Evolutionary conservation across 2,113 vertebrate species (phyloP), one percentile per base, ranked within the genome.

Genomic region (Sphaerodactylus townsendi): DNA sequence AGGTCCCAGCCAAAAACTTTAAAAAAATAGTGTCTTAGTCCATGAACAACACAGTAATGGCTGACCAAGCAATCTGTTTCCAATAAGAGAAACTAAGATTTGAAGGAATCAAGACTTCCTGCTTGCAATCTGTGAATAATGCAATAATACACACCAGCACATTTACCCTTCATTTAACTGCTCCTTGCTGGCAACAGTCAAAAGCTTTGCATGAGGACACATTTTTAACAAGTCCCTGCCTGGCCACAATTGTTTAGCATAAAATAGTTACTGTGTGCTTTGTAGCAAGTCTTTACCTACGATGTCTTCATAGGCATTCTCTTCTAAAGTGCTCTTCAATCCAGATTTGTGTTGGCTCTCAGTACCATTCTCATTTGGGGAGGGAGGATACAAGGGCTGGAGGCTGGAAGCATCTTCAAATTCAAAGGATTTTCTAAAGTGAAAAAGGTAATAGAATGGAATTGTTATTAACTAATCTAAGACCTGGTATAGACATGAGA

Each of bases 281-380:
- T 30, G 77, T 65, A 71, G 79, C 56, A 84, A 37, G 3, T 89
- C 78, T 98, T 98, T 96, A 99, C 99, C 98, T 92, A 98, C 97
- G 84, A 99, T 99, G 89, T 99, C 99, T 95, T 99, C 99, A 87
- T 99, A 99, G 87, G 98, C 96, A 87, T 99, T 99, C 92, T 99
- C 99, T 96, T 99, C 98, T 96, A 97, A 98, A 97, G 98, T 98
- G 98, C 97, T 98, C 96, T 99, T 99, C 85, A 97, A 97, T 96
- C 95, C 96, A 94, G 97, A 97, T 83, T 97, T 97, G 86, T 93
- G 97, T 92, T 95, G 97, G 85, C 88, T 95, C 86, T 97, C 97
- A 2, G 97, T 98, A 94, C 99, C 98, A 41, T 99, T 99, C 95
- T 99, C 98, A 84, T 96, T 97, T 25, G 97, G 99, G 77, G 97